A percentile compares a stretch with the other conserved stretches of the same genome.
These are phyloP conservation scores for Platycheirus rosarum DNA, from an alignment of 2,888 invertebrate species.

Conservation along the genomic window DNA sequence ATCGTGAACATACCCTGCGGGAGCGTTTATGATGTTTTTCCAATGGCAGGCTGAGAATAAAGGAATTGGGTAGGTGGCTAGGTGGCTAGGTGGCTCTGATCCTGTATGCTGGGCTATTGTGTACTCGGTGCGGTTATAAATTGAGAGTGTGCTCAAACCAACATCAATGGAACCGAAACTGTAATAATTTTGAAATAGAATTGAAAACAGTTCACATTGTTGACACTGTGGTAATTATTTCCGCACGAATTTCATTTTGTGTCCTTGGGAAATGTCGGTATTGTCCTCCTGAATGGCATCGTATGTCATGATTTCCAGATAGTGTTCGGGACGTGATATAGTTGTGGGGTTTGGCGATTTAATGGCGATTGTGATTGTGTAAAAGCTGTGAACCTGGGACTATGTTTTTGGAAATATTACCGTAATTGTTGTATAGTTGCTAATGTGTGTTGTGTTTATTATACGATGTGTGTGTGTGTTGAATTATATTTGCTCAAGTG, in stretches of 20 bases:
- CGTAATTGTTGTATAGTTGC: too few relatives aligned
- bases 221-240: slow-evolving; percentile 72
- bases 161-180: slow-evolving; percentile 56
- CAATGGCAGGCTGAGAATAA: background rate
- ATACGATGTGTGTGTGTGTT: too few relatives aligned
- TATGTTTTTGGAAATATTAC: too few relatives aligned
- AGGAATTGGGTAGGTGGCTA: too few relatives aligned
- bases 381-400: background rate
- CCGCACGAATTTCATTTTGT: slow-evolving; percentile 60
- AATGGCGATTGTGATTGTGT: background rate
- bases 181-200: slow-evolving; percentile 72
- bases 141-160: slow-evolving; percentile 23
- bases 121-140: background rate
- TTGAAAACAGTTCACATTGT: slow-evolving; percentile 70
- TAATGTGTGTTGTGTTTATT: too few relatives aligned
- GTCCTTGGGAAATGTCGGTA: slow-evolving; percentile 47
- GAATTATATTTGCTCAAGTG: too few relatives aligned
- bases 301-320: slow-evolving; percentile 39
- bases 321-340: slow-evolving; percentile 18
- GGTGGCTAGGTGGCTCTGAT: too few relatives aligned
- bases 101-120: too few relatives aligned
- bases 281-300: slow-evolving; percentile 45
- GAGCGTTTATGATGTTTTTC: slow-evolving; percentile 53
- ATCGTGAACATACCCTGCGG: slow-evolving; percentile 48
- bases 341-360: background rate